Evolutionary conservation across 1,140 invertebrate genomes (phyloP).

Genomic region (Nylanderia fulva): DNA sequence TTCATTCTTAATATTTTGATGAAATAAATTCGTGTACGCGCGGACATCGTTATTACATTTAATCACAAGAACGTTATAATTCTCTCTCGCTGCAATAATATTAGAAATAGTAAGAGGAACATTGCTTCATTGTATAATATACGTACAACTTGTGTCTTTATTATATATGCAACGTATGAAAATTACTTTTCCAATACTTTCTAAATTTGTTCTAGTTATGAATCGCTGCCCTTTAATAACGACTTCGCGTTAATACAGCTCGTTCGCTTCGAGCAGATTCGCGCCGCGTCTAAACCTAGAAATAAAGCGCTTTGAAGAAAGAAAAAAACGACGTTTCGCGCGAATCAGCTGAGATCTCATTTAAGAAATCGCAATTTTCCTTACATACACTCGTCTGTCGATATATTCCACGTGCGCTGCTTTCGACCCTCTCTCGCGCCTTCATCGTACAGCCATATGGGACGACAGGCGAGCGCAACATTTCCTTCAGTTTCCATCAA

Average conservation of each 20-base stretch:
- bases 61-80: background rate
- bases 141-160: background rate
- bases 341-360: slow-evolving; percentile 12
- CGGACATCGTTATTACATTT: too few species aligned
- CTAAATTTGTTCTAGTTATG: slow-evolving; percentile 31
- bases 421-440: slow-evolving; percentile 11
- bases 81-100: background rate
- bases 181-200: background rate
- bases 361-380: slow-evolving; percentile 54
- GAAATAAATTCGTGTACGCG: background rate
- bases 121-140: background rate
- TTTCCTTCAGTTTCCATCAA: slow-evolving; percentile 58
- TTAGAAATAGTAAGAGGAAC: background rate
- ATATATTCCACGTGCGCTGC: slow-evolving; percentile 38
- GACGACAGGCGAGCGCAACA: slow-evolving; percentile 19
- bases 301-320: slow-evolving; percentile 21
- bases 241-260: background rate
- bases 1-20: background rate
- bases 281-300: background rate
- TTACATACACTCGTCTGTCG: slow-evolving; percentile 47
- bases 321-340: slow-evolving; percentile 12
- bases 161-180: background rate
- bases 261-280: background rate
- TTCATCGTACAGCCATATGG: slow-evolving; percentile 48
- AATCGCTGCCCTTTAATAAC: slow-evolving; percentile 33